Conservation (phyloP, 2,797 vertebrate genomes). For the Darevskia mixta region DNA sequence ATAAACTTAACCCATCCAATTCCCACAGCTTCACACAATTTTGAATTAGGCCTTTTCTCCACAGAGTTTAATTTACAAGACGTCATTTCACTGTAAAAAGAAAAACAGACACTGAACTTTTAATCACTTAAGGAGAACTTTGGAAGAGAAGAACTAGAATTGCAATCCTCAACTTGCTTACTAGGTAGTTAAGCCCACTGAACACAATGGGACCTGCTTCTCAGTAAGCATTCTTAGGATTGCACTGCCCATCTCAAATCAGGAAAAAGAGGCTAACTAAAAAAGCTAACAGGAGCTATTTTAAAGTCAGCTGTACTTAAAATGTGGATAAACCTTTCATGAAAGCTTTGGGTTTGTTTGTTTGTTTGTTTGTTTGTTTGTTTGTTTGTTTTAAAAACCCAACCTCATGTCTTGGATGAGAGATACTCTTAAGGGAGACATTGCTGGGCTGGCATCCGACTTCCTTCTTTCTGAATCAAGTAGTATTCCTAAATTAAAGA, state of each 20-base stretch:
- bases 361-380: background rate
- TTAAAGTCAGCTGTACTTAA: slow-evolving; percentile 12
- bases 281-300: background rate
- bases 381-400: slow-evolving; percentile 56
- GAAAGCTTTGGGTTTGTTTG: background rate
- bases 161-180: background rate
- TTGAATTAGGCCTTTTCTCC: background rate
- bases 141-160: background rate
- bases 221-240: background rate
- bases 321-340: background rate
- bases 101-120: background rate
- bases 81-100: background rate
- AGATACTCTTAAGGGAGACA: slow-evolving; percentile 94
- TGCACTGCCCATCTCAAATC: background rate
- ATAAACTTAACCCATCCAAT: background rate
- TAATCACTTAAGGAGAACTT: background rate
- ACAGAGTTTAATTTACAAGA: background rate
- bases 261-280: background rate
- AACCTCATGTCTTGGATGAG: slow-evolving; percentile 98
- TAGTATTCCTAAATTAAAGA: slow-evolving; percentile 85
- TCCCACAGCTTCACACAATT: background rate
- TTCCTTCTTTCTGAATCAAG: slow-evolving; percentile 94
- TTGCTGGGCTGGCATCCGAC: slow-evolving; percentile 89
- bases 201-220: background rate
- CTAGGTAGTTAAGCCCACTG: background rate